A percentile compares a stretch with the other conserved stretches of the same genome.
Evolutionary conservation across 2,888 invertebrate genomes (phyloP).

Genomic region (Cosmia pyralina): DNA sequence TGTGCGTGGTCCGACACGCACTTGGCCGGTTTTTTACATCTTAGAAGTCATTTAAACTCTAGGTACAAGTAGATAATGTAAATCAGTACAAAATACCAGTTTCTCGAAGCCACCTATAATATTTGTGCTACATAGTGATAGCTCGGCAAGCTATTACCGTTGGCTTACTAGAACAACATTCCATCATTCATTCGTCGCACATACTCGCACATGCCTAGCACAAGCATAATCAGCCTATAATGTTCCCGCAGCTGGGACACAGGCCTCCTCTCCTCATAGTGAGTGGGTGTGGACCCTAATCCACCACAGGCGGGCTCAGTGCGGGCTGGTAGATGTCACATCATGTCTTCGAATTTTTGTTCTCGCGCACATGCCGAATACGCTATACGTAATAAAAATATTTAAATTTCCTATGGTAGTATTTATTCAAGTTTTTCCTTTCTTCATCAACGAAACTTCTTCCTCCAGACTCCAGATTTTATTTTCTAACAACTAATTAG

Average conservation of each 20-base stretch:
- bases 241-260: too few relatives aligned
- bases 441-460: neutral
- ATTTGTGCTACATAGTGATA: neutral
- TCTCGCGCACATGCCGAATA: too few relatives aligned
- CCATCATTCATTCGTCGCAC: slow-evolving; percentile 6
- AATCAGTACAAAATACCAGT: neutral
- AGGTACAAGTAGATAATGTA: neutral
- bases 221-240: too few relatives aligned
- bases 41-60: neutral
- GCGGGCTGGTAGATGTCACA: too few relatives aligned
- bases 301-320: too few relatives aligned
- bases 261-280: too few relatives aligned
- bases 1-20: too few relatives aligned
- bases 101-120: neutral
- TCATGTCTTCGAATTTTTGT: too few relatives aligned
- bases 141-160: neutral
- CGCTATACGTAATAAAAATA: neutral
- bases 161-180: slow-evolving; percentile 23
- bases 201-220: neutral
- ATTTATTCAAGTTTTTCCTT: neutral
- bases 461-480: neutral
- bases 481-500: neutral
- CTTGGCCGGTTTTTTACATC: neutral
- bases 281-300: too few relatives aligned
- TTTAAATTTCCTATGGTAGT: neutral